Evolutionary conservation across 2,888 invertebrate genomes (phyloP).

Genomic region (Chrysopilus asiliformis): DNA sequence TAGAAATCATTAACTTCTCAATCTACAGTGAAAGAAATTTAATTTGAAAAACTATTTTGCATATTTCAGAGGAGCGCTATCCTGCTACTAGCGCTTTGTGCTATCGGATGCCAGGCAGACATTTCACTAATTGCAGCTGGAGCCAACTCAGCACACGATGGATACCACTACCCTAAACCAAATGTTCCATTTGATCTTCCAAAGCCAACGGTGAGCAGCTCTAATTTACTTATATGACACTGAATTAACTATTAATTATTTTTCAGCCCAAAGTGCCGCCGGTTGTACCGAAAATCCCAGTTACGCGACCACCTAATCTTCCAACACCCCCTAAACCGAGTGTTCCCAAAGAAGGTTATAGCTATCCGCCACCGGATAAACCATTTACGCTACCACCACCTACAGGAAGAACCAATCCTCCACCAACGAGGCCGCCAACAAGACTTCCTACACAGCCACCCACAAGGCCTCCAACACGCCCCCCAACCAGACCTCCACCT

Average conservation of each 20-base stretch:
- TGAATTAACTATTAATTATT: no score
- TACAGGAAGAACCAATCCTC: not conserved
- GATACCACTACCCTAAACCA: not conserved
- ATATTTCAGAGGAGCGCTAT: not conserved
- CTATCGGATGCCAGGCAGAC: not conserved
- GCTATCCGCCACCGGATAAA: not conserved
- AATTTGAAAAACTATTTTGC: no score
- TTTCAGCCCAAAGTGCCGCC: not conserved
- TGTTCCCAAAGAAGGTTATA: not conserved
- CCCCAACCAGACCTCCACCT: not conserved
- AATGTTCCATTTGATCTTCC: not conserved
- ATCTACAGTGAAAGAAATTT: no score
- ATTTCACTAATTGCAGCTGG: not conserved
- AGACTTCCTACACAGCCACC: not conserved
- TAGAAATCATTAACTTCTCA: no score
- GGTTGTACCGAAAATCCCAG: not conserved
- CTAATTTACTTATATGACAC: no score
- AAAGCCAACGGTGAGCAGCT: no score
- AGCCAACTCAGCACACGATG: not conserved
- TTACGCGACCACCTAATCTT: not conserved
- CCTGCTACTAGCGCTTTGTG: not conserved
- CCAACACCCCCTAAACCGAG: not conserved
- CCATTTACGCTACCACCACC: not conserved
- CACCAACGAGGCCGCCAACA: not conserved
- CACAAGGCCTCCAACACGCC: not conserved